Evolutionary conservation across 2,797 vertebrate species (phyloP).

Genomic region (Neoniphon sammara): DNA sequence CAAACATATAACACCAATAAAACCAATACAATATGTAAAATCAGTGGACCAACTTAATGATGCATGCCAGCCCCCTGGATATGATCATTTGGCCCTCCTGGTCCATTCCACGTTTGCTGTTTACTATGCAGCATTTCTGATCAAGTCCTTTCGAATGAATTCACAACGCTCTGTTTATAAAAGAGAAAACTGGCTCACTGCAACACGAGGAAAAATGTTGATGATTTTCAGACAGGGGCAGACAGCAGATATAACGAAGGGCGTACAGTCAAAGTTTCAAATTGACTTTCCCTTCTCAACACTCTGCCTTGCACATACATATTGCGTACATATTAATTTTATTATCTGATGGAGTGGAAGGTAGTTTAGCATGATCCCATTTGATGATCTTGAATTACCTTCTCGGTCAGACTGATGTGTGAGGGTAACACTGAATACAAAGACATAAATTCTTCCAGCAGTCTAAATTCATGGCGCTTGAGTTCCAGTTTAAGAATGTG

Average conservation of each 20-base stretch:
- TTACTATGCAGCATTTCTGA: slow-evolving; percentile 22
- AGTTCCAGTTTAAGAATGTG: neutral
- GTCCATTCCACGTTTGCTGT: neutral
- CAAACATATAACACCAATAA: slow-evolving; percentile 32
- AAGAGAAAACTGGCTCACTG: neutral
- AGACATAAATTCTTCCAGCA: slow-evolving; percentile 7
- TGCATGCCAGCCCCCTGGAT: neutral
- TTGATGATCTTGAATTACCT: neutral
- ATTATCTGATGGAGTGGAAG: neutral
- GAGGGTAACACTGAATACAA: slow-evolving; percentile 15
- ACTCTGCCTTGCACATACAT: neutral
- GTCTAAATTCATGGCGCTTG: neutral
- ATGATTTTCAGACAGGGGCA: neutral
- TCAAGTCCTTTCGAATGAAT: neutral
- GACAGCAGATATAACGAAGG: neutral
- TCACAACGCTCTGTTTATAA: neutral
- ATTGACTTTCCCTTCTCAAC: slow-evolving; percentile 3
- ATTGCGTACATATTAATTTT: neutral
- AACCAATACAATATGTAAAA: slow-evolving; percentile 42
- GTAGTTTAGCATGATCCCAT: neutral
- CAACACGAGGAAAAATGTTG: neutral
- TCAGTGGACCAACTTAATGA: neutral
- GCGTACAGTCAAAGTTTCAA: neutral
- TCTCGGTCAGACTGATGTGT: neutral
- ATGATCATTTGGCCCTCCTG: neutral